Conservation (phyloP, 1,140 invertebrate species). For the Palaemon carinicauda region DNA sequence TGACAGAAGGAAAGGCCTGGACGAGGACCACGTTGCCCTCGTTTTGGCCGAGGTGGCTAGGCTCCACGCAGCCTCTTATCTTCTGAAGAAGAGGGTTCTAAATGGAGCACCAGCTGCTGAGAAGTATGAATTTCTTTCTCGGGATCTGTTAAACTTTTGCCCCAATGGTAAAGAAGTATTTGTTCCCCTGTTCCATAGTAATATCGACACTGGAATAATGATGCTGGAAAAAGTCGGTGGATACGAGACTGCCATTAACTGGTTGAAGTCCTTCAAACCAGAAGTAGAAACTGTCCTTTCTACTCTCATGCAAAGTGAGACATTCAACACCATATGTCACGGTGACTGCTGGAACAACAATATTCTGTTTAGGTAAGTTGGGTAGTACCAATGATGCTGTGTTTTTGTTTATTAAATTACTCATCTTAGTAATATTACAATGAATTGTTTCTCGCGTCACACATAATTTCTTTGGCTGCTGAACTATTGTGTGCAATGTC, state of each 20-base stretch:
- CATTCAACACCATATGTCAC: not conserved
- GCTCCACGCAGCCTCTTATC: conserved; percentile 31
- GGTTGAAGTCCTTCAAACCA: not conserved
- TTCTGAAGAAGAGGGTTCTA: not conserved
- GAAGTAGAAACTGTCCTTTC: too few relatives aligned
- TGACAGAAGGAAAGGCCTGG: conserved; percentile 17
- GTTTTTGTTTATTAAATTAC: too few relatives aligned
- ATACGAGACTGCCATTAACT: not conserved
- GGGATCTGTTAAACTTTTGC: conserved; percentile 25
- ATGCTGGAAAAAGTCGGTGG: conserved; percentile 18
- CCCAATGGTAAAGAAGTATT: not conserved
- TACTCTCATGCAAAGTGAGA: not conserved
- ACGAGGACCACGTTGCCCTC: not conserved
- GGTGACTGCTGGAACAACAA: conserved; percentile 40
- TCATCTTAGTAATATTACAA: too few relatives aligned
- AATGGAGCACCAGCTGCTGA: not conserved
- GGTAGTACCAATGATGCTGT: too few relatives aligned
- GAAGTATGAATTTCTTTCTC: not conserved
- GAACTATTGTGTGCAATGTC: not conserved
- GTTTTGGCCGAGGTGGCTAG: conserved; percentile 23
- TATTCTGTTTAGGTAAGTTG: conserved; percentile 23
- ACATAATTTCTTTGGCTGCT: not conserved
- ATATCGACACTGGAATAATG: not conserved
- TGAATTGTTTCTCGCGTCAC: too few relatives aligned
- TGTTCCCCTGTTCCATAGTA: not conserved